Percentiles rank a stretch among this genome's conserved stretches.
These are phyloP conservation scores for Augiades crinisus DNA, from an alignment of 2,888 invertebrate genomes.

Conservation along the genomic window DNA sequence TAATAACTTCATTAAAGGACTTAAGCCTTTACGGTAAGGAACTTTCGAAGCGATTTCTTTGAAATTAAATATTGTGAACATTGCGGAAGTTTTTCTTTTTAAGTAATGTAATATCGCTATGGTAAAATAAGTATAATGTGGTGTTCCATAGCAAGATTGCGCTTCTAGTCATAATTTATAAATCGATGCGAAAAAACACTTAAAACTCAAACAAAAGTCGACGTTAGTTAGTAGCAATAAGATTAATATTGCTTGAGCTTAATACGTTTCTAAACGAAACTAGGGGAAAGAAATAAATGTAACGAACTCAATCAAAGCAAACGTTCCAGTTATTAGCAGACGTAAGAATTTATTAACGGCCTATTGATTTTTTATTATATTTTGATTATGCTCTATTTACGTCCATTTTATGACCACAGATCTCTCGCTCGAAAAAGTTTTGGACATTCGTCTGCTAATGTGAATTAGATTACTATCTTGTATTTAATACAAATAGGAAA, in stretches of 20 bases:
- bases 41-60: conserved; percentile 18
- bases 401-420: too few species aligned
- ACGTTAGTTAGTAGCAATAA: conserved; percentile 37
- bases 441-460: too few species aligned
- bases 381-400: too few species aligned
- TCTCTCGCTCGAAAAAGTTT: too few species aligned
- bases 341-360: too few species aligned
- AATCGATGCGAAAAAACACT: conserved; percentile 54
- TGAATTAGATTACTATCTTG: too few species aligned
- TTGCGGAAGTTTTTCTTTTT: too few species aligned
- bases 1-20: conserved; percentile 55
- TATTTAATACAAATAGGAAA: too few species aligned
- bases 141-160: too few species aligned
- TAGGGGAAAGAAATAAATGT: conserved; percentile 52
- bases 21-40: conserved; percentile 14
- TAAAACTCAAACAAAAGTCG: conserved; percentile 40
- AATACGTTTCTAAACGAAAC: conserved; percentile 37
- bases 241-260: conserved; percentile 26
- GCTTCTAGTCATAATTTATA: conserved; percentile 62
- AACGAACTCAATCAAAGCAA: conserved; percentile 50
- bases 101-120: too few species aligned
- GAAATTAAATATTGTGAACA: too few species aligned
- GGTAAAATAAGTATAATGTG: too few species aligned
- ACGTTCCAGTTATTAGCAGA: conserved; percentile 38
- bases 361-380: background rate